These are phyloP conservation scores for Rhinophrynus dorsalis DNA, from an alignment of 2,797 vertebrate species.

Conservation along the genomic window DNA sequence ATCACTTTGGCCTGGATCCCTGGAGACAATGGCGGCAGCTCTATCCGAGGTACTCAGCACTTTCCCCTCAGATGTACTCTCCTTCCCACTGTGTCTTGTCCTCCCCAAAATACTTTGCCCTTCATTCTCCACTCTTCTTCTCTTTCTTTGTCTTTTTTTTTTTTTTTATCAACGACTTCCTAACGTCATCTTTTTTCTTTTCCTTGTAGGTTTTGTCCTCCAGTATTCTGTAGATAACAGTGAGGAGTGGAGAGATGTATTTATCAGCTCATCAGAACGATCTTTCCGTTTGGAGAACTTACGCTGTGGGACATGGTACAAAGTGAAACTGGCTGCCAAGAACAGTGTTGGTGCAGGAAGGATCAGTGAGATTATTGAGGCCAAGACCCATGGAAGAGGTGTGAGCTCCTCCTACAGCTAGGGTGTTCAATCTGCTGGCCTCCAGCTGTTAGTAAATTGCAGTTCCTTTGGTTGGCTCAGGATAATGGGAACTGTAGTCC, in stretches of 20 bases:
- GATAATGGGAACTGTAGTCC: too few species aligned
- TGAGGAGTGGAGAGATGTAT: slow-evolving; percentile 96
- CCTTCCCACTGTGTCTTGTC: too few species aligned
- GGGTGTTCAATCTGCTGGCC: too few species aligned
- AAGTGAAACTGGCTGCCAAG: slow-evolving; percentile 96
- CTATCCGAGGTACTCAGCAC: slow-evolving; percentile 84
- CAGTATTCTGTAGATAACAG: slow-evolving; percentile 98
- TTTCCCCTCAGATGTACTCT: slow-evolving; percentile 12
- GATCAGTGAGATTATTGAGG: slow-evolving; percentile 98
- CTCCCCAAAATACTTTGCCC: too few species aligned
- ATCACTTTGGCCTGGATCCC: slow-evolving; percentile 98
- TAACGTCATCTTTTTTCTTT: slow-evolving; percentile 18
- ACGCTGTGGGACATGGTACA: slow-evolving; percentile 98
- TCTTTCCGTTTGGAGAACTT: slow-evolving; percentile 95
- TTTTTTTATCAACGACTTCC: background rate
- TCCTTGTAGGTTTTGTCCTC: slow-evolving; percentile 84
- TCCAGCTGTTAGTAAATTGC: too few species aligned
- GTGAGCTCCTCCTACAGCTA: slow-evolving; percentile 1
- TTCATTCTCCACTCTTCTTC: too few species aligned
- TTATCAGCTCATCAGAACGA: slow-evolving; percentile 91
- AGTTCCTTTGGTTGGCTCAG: too few species aligned
- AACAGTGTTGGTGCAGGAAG: slow-evolving; percentile 96
- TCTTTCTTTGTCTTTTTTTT: background rate
- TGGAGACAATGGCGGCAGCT: slow-evolving; percentile 96
- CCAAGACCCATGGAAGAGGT: slow-evolving; percentile 96